Conservation (phyloP, 2,113 vertebrate genomes). For the Camarhynchus parvulus region DNA sequence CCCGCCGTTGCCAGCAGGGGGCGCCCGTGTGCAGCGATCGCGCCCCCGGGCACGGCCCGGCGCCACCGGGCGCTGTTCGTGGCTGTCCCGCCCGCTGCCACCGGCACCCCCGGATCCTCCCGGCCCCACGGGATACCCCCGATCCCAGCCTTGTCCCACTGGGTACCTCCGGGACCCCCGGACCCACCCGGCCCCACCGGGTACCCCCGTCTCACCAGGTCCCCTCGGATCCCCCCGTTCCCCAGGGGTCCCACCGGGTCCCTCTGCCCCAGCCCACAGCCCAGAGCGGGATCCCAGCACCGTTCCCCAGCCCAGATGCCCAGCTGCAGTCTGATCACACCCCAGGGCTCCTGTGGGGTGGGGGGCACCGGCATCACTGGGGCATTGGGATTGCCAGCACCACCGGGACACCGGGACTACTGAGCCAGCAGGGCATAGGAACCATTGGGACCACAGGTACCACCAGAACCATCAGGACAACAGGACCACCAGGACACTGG, state of each 20-base stretch:
- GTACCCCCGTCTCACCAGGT: not conserved
- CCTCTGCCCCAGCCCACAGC: not conserved
- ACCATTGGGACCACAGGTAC: not conserved
- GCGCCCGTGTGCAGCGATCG: not conserved
- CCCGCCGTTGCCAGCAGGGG: not conserved
- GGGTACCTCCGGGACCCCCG: too few species aligned
- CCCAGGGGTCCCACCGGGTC: not conserved
- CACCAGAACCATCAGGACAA: not conserved
- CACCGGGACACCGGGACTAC: not conserved
- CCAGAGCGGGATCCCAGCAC: not conserved
- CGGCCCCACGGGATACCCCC: not conserved
- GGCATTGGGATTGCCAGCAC: not conserved
- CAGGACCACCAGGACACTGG: not conserved
- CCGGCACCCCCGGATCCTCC: not conserved
- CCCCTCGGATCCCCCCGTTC: rapidly evolving
- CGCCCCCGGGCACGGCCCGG: not conserved
- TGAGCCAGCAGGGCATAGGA: not conserved
- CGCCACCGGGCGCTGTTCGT: not conserved
- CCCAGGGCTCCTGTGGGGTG: rapidly evolving
- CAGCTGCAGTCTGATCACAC: rapidly evolving
- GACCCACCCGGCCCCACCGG: too few species aligned
- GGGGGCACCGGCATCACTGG: not conserved
- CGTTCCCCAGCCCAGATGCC: not conserved
- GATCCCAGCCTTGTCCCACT: not conserved
- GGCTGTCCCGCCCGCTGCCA: not conserved